A percentile compares a stretch with the other conserved stretches of the same genome.
Conservation (phyloP, 2,888 invertebrate species). For the Cerastis leucographa region DNA sequence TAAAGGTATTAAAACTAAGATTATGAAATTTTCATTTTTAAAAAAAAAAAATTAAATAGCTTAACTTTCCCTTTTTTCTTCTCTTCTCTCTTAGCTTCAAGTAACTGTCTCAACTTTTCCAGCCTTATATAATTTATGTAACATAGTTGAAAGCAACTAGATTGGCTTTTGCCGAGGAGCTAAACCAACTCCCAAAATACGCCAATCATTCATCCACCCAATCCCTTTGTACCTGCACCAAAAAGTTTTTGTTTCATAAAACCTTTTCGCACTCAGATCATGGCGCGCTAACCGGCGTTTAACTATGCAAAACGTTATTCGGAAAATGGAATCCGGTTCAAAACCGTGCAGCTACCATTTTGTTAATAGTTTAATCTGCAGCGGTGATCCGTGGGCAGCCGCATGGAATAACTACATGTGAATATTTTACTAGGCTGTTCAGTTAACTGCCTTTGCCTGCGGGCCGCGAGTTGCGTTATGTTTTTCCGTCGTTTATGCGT, state of each 20-base stretch:
- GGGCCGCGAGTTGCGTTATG: conserved; percentile 43
- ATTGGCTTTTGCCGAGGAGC: background rate
- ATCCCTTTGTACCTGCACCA: conserved; percentile 42
- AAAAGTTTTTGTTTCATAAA: conserved; percentile 61
- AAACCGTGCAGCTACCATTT: conserved; percentile 76
- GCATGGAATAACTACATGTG: conserved; percentile 80
- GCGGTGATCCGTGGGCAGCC: conserved; percentile 79
- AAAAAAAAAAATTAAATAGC: too few species aligned
- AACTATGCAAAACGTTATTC: conserved; percentile 76
- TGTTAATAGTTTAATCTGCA: conserved; percentile 88
- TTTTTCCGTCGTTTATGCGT: conserved; percentile 50
- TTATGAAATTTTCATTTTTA: background rate
- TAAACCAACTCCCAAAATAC: background rate
- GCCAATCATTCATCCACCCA: conserved; percentile 12
- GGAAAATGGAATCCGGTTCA: conserved; percentile 68
- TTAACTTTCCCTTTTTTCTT: background rate
- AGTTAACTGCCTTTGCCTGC: conserved; percentile 61
- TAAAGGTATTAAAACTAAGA: background rate
- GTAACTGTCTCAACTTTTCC: background rate
- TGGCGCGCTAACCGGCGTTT: conserved; percentile 68
- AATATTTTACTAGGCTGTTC: conserved; percentile 80
- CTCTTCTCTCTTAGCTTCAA: background rate
- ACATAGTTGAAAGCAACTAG: background rate
- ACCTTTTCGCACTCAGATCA: conserved; percentile 62
- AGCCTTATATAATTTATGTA: background rate